Conservation (phyloP, 2,888 invertebrate genomes). For the Bunonema sp. region DNA sequence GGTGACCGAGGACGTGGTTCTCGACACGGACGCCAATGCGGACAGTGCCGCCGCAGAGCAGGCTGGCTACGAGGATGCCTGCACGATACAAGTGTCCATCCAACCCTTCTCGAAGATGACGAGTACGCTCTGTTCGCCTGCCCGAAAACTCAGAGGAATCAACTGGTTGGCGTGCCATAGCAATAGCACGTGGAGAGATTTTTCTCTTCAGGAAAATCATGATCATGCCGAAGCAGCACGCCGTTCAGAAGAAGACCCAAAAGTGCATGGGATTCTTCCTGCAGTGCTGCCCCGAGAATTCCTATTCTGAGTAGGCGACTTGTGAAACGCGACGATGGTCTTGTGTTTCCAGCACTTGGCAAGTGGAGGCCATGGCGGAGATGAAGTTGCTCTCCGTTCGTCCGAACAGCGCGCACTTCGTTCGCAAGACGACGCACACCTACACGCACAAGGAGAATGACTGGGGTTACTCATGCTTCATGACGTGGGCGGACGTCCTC, state of each 20-base stretch:
- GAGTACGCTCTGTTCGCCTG: slow-evolving; percentile 65
- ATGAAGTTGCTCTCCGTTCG: slow-evolving; percentile 73
- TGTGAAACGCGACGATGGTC: not conserved
- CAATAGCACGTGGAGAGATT: not conserved
- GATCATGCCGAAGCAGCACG: slow-evolving; percentile 45
- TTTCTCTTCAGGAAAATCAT: slow-evolving; percentile 37
- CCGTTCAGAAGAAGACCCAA: slow-evolving; percentile 44
- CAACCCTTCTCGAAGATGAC: slow-evolving; percentile 74
- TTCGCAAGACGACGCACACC: slow-evolving; percentile 66
- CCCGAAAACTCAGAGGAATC: slow-evolving; percentile 80
- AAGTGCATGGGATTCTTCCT: slow-evolving; percentile 54
- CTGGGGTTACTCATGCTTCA: slow-evolving; percentile 93
- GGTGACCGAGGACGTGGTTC: too few relatives aligned
- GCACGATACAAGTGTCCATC: slow-evolving; percentile 75
- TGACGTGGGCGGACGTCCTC: slow-evolving; percentile 72
- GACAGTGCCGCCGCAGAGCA: slow-evolving; percentile 1
- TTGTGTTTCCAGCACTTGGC: slow-evolving; percentile 62
- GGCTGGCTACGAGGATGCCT: slow-evolving; percentile 57
- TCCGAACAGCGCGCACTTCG: slow-evolving; percentile 58
- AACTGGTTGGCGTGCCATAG: slow-evolving; percentile 61
- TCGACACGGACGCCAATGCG: too few relatives aligned
- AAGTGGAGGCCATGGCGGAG: slow-evolving; percentile 87
- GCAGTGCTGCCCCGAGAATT: slow-evolving; percentile 83
- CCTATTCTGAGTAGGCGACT: slow-evolving; percentile 70
- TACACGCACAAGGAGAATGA: slow-evolving; percentile 80